Conservation (phyloP, 2,888 invertebrate genomes). For the Cheilosia urbana region DNA sequence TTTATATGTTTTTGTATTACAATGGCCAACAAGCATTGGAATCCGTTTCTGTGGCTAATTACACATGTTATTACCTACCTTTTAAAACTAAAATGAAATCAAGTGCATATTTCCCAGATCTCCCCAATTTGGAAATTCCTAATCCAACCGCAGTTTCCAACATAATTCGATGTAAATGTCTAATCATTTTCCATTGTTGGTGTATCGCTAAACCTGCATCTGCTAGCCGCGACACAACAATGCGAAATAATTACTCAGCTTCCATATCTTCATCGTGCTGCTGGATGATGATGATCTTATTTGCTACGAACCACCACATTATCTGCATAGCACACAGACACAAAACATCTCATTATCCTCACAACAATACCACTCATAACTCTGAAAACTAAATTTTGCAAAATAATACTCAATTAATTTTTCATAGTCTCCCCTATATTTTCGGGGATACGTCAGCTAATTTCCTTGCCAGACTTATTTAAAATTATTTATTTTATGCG, state of each 20-base stretch:
- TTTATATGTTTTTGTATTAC: too few species aligned
- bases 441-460: not conserved
- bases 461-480: slow-evolving; percentile 19
- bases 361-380: not conserved
- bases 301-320: not conserved
- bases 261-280: not conserved
- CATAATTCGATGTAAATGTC: not conserved
- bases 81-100: not conserved
- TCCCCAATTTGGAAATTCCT: not conserved
- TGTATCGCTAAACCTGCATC: not conserved
- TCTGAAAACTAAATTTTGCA: not conserved
- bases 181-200: not conserved
- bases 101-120: not conserved
- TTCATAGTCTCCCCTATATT: not conserved
- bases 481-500: slow-evolving; percentile 38
- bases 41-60: too few species aligned
- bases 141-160: not conserved
- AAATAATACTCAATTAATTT: slow-evolving; percentile 27
- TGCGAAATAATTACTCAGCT: not conserved
- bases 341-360: not conserved
- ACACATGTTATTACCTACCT: too few species aligned
- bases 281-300: not conserved
- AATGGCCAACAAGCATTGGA: too few species aligned
- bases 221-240: not conserved
- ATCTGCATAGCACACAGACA: not conserved